Evolutionary conservation across 2,888 invertebrate genomes (phyloP), one percentile per base, ranked within the genome.

Genomic region (Belgica antarctica): DNA sequence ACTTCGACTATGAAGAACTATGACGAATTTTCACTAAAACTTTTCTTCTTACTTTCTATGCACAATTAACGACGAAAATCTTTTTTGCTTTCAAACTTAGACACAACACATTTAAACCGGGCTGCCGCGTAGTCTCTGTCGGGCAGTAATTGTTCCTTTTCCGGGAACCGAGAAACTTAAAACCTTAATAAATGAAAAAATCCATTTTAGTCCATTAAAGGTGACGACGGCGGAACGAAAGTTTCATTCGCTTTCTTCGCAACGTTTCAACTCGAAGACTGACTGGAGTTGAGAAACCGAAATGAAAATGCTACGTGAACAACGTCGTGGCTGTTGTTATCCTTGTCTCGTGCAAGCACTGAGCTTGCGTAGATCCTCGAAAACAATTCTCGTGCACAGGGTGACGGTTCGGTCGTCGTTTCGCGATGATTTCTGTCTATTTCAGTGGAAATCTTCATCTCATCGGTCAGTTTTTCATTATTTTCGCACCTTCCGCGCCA

Each of bases 181-280:
- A 41, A n/a, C n/a, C n/a, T n/a, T n/a, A n/a, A n/a, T n/a, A 31
- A 31, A 31, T 31, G 52, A 52, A 52, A 52, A 52, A 52, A 52
- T 52, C 52, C 52, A 52, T 52, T 52, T 52, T 52, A 52, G 22
- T 52, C 52, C 52, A 52, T 52, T 17, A 52, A 52, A 52, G 52
- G n/a, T n/a, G n/a, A n/a, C 22, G 22, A 22, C 52, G 52, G 22
- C 52, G 52, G 52, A 63, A 24, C 34, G 17, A 22, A 62, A 62
- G 27, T 19, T 34, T 34, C 10, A 34, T 15, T 63, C 25, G 24
- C 47, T 65, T 25, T 65, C n/a, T 65, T 57, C 31, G 22, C 68
- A 57, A 25, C 68, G 47, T 47, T 68, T 68, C 52, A 68, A 68
- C 68, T 68, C 68, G 19, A 68, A 46, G 68, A 68, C 57, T 68